Evolutionary conservation across 2,888 invertebrate species (phyloP).

Genomic region (Tiphia femorata): DNA sequence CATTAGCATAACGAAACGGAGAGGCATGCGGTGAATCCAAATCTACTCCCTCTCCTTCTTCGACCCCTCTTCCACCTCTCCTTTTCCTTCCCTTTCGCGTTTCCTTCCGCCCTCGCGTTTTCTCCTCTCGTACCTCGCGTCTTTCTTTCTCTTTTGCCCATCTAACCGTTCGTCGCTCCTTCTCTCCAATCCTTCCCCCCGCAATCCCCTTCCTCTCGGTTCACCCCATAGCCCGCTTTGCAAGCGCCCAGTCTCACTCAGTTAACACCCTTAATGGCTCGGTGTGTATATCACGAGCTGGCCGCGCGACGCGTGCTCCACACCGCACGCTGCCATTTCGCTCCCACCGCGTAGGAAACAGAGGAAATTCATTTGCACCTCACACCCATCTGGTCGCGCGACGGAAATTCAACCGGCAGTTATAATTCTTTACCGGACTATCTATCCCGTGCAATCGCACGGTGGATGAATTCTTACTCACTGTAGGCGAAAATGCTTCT

Average conservation of each 20-base stretch:
- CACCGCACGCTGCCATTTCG: constrained; percentile 16
- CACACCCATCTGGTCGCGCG: no score
- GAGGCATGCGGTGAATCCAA: constrained; percentile 40
- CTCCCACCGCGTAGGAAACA: constrained; percentile 14
- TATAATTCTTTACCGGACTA: constrained; percentile 2
- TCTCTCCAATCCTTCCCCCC: constrained; percentile 3
- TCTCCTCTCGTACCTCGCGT: constrained; percentile 3
- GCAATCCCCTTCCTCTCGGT: not conserved
- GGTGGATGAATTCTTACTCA: no score
- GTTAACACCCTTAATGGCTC: constrained; percentile 43
- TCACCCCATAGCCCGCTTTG: not conserved
- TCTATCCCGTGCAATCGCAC: no score
- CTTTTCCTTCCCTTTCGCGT: constrained; percentile 2
- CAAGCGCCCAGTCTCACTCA: constrained; percentile 20
- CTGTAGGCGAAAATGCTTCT: no score
- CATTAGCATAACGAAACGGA: constrained; percentile 50
- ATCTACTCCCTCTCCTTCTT: constrained; percentile 23
- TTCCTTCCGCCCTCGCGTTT: constrained; percentile 7
- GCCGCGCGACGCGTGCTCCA: constrained; percentile 11
- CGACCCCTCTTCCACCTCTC: constrained; percentile 5
- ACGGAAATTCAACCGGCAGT: constrained; percentile 20
- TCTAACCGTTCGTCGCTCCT: constrained; percentile 1
- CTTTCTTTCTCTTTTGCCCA: constrained; percentile 7
- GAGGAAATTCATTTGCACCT: constrained; percentile 30
- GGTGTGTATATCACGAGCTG: constrained; percentile 37